A percentile compares a stretch with the other conserved stretches of the same genome.
Evolutionary conservation across 2,113 vertebrate species (phyloP).

Genomic region (Athene cunicularia): DNA sequence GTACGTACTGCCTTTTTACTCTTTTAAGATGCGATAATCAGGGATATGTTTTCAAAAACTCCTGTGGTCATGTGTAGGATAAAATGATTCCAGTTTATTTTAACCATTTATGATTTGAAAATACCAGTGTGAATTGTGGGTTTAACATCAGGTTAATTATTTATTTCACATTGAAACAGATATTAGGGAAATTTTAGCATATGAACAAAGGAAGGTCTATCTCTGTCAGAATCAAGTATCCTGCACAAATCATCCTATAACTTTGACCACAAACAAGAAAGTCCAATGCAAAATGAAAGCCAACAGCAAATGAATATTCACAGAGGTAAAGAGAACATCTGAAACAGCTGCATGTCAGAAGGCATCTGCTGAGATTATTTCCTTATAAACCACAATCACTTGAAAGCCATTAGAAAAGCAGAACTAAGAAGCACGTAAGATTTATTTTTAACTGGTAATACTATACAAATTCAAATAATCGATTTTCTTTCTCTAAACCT

Average conservation of each 20-base stretch:
- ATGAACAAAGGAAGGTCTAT: background rate
- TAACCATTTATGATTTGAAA: background rate
- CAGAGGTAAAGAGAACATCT: background rate
- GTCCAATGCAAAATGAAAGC: background rate
- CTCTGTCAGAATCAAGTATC: background rate
- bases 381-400: background rate
- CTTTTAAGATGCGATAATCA: fast-evolving
- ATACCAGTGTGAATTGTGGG: fast-evolving
- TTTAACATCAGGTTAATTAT: background rate
- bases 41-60: background rate
- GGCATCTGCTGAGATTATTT: background rate
- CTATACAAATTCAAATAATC: background rate
- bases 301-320: background rate
- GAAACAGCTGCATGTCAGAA: background rate
- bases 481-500: background rate
- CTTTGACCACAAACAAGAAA: background rate
- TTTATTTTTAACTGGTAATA: background rate
- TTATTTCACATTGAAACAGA: background rate
- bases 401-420: background rate
- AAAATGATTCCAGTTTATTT: background rate
- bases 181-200: background rate
- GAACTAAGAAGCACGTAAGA: background rate
- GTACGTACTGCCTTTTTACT: conserved; percentile 34
- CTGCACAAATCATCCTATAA: background rate
- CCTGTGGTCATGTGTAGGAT: background rate